phyloP scores from a whole-genome alignment of 1,140 invertebrate genomes.

The Hylaeus volcanicus region DNA sequence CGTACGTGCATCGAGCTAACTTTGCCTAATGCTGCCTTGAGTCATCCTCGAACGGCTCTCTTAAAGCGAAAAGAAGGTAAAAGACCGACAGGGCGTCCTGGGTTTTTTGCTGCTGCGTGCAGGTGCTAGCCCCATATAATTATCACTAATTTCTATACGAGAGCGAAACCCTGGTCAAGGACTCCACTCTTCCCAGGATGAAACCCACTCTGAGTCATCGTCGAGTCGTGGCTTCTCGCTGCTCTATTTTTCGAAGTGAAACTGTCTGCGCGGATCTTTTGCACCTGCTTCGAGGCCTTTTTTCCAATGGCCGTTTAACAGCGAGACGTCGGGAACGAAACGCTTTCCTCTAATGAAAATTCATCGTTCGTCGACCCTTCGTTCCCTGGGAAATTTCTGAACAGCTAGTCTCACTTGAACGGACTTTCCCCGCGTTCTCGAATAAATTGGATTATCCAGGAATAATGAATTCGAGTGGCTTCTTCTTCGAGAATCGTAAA shows the following conservation, averaged over 20 bases:
- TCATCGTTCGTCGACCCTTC: neutral
- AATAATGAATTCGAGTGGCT: no score
- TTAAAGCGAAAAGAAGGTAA: slow-evolving; percentile 24
- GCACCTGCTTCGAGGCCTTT: slow-evolving; percentile 45
- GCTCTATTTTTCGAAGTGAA: slow-evolving; percentile 54
- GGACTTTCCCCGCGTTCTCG: no score
- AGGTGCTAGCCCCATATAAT: slow-evolving; percentile 68
- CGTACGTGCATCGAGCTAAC: neutral
- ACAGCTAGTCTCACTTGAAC: no score
- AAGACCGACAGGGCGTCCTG: slow-evolving; percentile 25
- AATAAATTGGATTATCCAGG: no score
- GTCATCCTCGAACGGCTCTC: slow-evolving; percentile 25
- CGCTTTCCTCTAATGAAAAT: neutral
- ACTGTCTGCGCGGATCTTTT: slow-evolving; percentile 46
- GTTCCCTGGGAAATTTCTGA: no score
- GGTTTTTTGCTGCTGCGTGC: slow-evolving; percentile 64
- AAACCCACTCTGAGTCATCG: slow-evolving; percentile 61
- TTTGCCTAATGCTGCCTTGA: slow-evolving; percentile 6
- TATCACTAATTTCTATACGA: slow-evolving; percentile 69
- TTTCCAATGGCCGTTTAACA: slow-evolving; percentile 24
- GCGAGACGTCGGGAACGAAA: neutral
- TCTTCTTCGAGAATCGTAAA: no score
- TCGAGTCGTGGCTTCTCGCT: slow-evolving; percentile 19
- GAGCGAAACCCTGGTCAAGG: slow-evolving; percentile 65
- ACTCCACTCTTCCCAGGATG: slow-evolving; percentile 53